Evolutionary conservation across 2,113 vertebrate species (phyloP).

Genomic region (Sinocyclocheilus anshuiensis): DNA sequence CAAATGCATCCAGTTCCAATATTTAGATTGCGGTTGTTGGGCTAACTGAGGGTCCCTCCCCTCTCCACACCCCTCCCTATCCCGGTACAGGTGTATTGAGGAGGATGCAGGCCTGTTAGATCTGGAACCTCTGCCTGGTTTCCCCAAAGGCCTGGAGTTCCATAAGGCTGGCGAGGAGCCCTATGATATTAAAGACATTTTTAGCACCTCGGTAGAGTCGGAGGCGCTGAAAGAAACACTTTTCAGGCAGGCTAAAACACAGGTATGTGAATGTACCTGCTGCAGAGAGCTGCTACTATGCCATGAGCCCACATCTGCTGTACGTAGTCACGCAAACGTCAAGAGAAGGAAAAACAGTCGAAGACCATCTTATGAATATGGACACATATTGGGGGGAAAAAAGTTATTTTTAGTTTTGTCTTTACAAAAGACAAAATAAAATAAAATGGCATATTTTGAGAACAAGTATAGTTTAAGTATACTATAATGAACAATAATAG

Average conservation of each 20-base stretch:
- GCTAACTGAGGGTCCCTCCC: conserved; percentile 75
- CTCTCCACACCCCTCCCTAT: conserved; percentile 63
- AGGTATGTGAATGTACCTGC: conserved; percentile 80
- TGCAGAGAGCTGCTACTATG: background rate
- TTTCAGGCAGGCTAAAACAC: conserved; percentile 99
- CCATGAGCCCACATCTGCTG: background rate
- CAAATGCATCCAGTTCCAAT: conserved; percentile 22
- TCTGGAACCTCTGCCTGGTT: conserved; percentile 92
- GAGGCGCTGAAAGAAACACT: conserved; percentile 97
- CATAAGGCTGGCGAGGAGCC: conserved; percentile 93
- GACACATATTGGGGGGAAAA: too few species aligned
- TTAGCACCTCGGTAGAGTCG: conserved; percentile 96
- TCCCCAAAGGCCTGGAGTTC: conserved; percentile 97
- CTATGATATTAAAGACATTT: conserved; percentile 97
- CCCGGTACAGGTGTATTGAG: conserved; percentile 92
- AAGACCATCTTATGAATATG: background rate
- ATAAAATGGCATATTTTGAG: too few species aligned
- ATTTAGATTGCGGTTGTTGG: conserved; percentile 32
- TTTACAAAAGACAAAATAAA: too few species aligned
- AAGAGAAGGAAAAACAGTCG: background rate
- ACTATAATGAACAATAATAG: too few species aligned
- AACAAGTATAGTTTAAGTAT: too few species aligned
- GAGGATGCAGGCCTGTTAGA: conserved; percentile 89
- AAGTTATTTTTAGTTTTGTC: too few species aligned
- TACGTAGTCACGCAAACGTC: too few species aligned